phyloP scores from a whole-genome alignment of 2,888 invertebrate species.

The Eucera pruinosa region DNA sequence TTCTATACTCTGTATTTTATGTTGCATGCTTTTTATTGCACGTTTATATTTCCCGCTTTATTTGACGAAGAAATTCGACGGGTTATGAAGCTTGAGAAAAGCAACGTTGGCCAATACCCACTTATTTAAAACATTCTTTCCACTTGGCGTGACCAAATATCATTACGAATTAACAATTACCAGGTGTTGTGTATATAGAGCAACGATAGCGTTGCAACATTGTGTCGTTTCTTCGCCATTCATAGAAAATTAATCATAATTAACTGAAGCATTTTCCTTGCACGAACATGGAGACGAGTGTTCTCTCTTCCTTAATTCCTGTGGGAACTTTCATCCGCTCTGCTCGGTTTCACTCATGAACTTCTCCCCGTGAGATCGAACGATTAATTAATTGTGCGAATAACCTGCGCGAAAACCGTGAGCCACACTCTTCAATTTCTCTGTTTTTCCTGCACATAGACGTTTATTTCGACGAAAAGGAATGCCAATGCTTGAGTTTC shows the following conservation, averaged over 20 bases:
- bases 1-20: too few relatives aligned
- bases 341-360: conserved; percentile 56
- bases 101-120: too few relatives aligned
- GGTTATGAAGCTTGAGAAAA: too few relatives aligned
- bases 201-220: conserved; percentile 46
- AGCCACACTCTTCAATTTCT: conserved; percentile 21
- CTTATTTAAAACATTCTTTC: neutral
- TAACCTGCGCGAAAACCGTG: conserved; percentile 6
- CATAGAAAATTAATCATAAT: conserved; percentile 51
- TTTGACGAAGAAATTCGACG: too few relatives aligned
- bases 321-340: conserved; percentile 56
- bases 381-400: conserved; percentile 52
- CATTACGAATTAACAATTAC: conserved; percentile 42
- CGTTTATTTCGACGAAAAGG: too few relatives aligned
- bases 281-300: neutral
- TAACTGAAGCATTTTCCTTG: conserved; percentile 47
- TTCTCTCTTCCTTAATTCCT: conserved; percentile 25
- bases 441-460: conserved; percentile 1
- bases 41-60: too few relatives aligned
- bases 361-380: conserved; percentile 47
- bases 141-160: neutral
- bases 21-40: too few relatives aligned
- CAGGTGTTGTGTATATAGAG: conserved; percentile 34
- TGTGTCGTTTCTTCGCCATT: conserved; percentile 28
- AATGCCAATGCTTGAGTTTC: too few relatives aligned